These are phyloP conservation scores for Thelaira solivaga DNA, from an alignment of 2,888 invertebrate genomes.

Conservation along the genomic window DNA sequence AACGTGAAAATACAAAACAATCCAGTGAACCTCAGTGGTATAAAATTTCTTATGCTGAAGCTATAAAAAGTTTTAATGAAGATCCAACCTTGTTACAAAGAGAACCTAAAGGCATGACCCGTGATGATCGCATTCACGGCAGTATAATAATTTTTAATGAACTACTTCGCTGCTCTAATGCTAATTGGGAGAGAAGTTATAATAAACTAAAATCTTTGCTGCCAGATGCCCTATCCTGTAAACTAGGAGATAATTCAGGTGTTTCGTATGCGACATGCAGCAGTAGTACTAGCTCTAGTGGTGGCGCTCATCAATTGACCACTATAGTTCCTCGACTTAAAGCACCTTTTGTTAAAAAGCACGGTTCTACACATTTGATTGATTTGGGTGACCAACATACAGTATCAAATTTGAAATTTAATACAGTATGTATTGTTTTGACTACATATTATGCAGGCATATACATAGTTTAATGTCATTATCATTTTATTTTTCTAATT, in stretches of 20 bases:
- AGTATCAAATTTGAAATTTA: slow-evolving; percentile 68
- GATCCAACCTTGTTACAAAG: slow-evolving; percentile 80
- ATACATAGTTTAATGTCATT: no score
- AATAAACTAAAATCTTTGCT: slow-evolving; percentile 83
- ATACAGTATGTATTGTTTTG: slow-evolving; percentile 63
- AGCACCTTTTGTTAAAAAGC: slow-evolving; percentile 77
- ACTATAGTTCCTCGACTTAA: slow-evolving; percentile 77
- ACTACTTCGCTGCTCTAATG: slow-evolving; percentile 92
- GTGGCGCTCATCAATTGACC: slow-evolving; percentile 66
- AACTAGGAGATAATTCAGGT: slow-evolving; percentile 65
- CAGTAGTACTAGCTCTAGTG: slow-evolving; percentile 61
- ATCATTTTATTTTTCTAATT: slow-evolving; percentile 1
- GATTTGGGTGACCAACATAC: slow-evolving; percentile 71
- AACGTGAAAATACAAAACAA: slow-evolving; percentile 96
- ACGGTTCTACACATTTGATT: slow-evolving; percentile 70
- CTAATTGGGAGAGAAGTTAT: slow-evolving; percentile 90
- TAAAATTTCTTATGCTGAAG: slow-evolving; percentile 94
- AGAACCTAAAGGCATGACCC: slow-evolving; percentile 85
- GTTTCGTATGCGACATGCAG: slow-evolving; percentile 33
- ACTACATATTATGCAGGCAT: no score
- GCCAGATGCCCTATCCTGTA: slow-evolving; percentile 72
- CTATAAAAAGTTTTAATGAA: slow-evolving; percentile 82
- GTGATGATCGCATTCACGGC: slow-evolving; percentile 95
- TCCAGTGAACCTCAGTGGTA: slow-evolving; percentile 94
- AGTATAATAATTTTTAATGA: slow-evolving; percentile 95